These are phyloP conservation scores for Drosophila ficusphila DNA, from an alignment of 1,140 invertebrate species.

Conservation along the genomic window DNA sequence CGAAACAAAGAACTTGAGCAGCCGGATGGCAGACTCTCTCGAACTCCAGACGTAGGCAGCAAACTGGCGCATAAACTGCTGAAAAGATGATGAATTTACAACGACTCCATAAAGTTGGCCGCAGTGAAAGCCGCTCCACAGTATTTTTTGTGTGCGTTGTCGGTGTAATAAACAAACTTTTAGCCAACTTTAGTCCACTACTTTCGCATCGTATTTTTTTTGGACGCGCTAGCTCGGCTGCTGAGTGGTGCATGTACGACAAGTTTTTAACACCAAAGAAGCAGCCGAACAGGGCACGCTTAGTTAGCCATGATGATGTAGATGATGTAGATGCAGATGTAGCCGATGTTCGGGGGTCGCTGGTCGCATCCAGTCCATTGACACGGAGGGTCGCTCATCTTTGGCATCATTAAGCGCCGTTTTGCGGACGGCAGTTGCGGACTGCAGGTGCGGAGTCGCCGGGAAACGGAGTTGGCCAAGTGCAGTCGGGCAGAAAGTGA, in stretches of 20 bases:
- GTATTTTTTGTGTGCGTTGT: conserved; percentile 57
- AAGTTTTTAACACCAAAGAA: conserved; percentile 70
- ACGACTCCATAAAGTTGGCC: conserved; percentile 55
- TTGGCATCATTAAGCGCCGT: conserved; percentile 78
- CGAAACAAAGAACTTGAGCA: conserved; percentile 46
- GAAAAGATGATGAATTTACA: conserved; percentile 82
- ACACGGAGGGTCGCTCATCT: conserved; percentile 73
- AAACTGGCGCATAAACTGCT: conserved; percentile 76
- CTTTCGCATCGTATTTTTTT: conserved; percentile 35
- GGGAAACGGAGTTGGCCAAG: conserved; percentile 53
- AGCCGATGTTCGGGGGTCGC: conserved; percentile 22
- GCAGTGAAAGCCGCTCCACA: conserved; percentile 50
- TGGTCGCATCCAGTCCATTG: conserved; percentile 53
- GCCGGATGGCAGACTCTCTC: conserved; percentile 8
- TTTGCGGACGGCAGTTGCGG: conserved; percentile 40
- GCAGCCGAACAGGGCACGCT: conserved; percentile 77
- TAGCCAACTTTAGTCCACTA: conserved; percentile 76
- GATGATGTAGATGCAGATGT: conserved; percentile 56
- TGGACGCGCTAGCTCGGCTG: conserved; percentile 6
- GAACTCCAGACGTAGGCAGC: conserved; percentile 46
- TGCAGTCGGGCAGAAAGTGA: conserved; percentile 75
- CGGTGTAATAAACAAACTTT: conserved; percentile 83
- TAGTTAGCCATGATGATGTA: conserved; percentile 83
- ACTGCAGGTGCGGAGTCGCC: conserved; percentile 17
- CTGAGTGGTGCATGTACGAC: conserved; percentile 61